Evolutionary conservation across 1,140 invertebrate genomes (phyloP), one percentile per base, ranked within the genome.

Genomic region (Thaumatotibia leucotreta): DNA sequence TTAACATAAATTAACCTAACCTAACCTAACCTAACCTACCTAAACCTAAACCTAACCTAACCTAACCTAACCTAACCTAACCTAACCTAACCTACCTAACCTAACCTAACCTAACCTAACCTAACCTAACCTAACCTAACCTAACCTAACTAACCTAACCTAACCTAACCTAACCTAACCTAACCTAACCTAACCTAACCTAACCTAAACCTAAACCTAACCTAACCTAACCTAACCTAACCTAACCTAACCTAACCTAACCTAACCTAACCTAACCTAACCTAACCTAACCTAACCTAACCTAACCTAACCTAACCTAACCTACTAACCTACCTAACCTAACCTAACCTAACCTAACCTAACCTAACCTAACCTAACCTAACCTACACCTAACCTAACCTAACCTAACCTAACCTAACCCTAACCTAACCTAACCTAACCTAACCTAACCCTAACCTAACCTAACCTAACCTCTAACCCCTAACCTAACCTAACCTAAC

Each of bases 101-200:
- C 66, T 68, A 68, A 70, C 63, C 66, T 70, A 70, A 66, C 68
- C 67, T 73, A 58, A 63, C 62, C 62, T 63, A 76, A 67, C 73
- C 64, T 66, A 83, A 75, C 75, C 73, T 76, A 80, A 78, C 76
- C 72, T 72, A 80, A 78, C 71, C 75, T 73, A 73, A 79, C 74
- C 72, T 76, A 80, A 69, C 76, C 72, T 76, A 80, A 72, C 74
- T 76, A 80, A 72, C 74, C 74, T 70, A 75, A 82, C 74, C 76
- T 75, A 76, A 79, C 80, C 77, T 65, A 76, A 79, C 80, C 76
- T 72, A 72, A 68, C 70, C 70, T 65, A 77, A 75, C 77, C 74
- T 70, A 72, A 75, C 72, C 76, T 80, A 82, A 80, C 79, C 75
- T 82, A 80, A 79, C 73, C 73, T 69, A 80, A 72, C 72, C 70